A percentile compares a stretch with the other conserved stretches of the same genome.
Evolutionary conservation across 1,140 invertebrate genomes (phyloP).

Genomic region (Orchestia grillus): DNA sequence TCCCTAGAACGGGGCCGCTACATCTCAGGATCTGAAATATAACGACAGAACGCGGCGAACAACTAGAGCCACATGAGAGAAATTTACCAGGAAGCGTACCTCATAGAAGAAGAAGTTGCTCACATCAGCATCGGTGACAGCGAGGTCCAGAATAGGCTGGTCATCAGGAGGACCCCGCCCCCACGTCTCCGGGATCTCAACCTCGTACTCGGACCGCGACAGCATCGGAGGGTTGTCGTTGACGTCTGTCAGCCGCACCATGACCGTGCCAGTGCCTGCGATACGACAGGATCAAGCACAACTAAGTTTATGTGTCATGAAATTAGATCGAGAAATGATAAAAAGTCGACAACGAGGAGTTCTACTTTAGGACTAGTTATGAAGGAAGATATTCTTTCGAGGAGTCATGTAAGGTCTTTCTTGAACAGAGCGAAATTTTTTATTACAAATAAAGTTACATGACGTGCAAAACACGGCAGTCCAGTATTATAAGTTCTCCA

Average conservation of each 20-base stretch:
- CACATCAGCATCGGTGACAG: conserved; percentile 51
- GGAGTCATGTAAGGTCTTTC: not conserved
- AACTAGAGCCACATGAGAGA: not conserved
- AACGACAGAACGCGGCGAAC: not conserved
- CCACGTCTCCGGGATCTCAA: conserved; percentile 60
- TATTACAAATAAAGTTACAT: no score
- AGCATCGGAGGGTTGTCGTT: conserved; percentile 63
- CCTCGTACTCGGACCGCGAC: conserved; percentile 58
- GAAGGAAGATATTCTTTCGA: not conserved
- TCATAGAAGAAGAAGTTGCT: conserved; percentile 58
- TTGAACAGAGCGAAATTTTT: not conserved
- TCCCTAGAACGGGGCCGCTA: not conserved
- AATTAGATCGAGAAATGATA: not conserved
- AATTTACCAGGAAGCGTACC: not conserved
- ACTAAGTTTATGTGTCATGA: not conserved
- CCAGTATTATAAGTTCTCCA: no score
- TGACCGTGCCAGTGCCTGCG: conserved; percentile 64
- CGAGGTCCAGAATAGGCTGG: conserved; percentile 55
- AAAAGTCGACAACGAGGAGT: not conserved
- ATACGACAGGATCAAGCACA: not conserved
- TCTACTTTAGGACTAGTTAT: not conserved
- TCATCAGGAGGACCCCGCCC: conserved; percentile 11
- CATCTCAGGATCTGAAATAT: not conserved
- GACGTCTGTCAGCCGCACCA: conserved; percentile 62
- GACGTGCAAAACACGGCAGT: no score